A percentile compares a stretch with the other conserved stretches of the same genome.
Evolutionary conservation across 2,888 invertebrate genomes (phyloP).

Genomic region (Rhamnusium bicolor): DNA sequence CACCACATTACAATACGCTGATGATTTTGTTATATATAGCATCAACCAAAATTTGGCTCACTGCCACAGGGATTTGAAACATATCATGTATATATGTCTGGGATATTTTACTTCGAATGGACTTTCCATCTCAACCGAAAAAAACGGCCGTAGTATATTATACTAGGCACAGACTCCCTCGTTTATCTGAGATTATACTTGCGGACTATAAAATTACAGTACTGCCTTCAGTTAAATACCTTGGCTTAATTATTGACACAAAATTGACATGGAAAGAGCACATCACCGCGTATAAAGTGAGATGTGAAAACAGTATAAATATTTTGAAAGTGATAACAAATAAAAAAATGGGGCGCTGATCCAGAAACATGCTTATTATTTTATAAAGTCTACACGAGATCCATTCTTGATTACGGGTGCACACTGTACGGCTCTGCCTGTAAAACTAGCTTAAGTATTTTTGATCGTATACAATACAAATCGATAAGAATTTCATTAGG

Average conservation of each 20-base stretch:
- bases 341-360: constrained; percentile 28
- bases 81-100: not conserved
- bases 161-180: not conserved
- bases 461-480: not conserved
- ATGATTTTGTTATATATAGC: not conserved
- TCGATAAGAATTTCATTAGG: not conserved
- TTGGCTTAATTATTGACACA: constrained; percentile 2
- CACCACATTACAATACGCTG: not conserved
- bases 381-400: constrained; percentile 1
- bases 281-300: not conserved
- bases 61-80: not conserved
- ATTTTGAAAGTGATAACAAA: constrained; percentile 9
- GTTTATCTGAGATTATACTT: not conserved
- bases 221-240: not conserved
- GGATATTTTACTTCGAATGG: not conserved
- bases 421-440: not conserved
- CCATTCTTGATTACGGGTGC: constrained; percentile 8
- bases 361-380: constrained; percentile 6
- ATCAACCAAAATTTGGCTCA: not conserved
- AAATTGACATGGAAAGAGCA: constrained; percentile 14
- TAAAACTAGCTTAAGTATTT: not conserved
- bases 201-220: not conserved
- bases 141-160: not conserved
- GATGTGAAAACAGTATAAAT: constrained; percentile 13
- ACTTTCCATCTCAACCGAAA: not conserved